Percentiles rank a stretch among this genome's conserved stretches.
These are phyloP conservation scores for Solenopsis invicta DNA, from an alignment of 1,140 invertebrate genomes.

Conservation along the genomic window DNA sequence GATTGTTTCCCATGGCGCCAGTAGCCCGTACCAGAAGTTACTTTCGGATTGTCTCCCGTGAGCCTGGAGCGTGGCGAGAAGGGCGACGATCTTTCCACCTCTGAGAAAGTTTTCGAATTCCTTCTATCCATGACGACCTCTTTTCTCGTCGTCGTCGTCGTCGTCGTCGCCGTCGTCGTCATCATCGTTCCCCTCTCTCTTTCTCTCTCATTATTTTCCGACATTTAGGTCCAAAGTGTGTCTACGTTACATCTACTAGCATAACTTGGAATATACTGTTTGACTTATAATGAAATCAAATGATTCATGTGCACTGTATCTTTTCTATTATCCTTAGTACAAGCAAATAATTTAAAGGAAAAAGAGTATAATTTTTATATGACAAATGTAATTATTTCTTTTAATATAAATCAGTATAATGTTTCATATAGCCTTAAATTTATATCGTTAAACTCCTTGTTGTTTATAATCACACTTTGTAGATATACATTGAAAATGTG, in stretches of 20 bases:
- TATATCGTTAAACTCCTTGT: background rate
- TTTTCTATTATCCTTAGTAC: background rate
- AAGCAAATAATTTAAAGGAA: background rate
- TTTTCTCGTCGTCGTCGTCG: slow-evolving; percentile 41
- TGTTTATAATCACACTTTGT: background rate
- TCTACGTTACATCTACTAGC: background rate
- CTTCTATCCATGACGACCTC: slow-evolving; percentile 52
- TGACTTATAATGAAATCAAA: slow-evolving; percentile 34
- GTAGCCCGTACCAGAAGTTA: slow-evolving; percentile 57
- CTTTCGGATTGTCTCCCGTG: slow-evolving; percentile 62
- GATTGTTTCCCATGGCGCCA: slow-evolving; percentile 61
- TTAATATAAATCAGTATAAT: background rate
- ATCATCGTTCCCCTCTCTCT: background rate
- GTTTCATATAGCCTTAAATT: background rate
- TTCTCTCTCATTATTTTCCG: slow-evolving; percentile 12
- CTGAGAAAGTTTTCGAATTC: slow-evolving; percentile 66
- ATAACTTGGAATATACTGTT: slow-evolving; percentile 31
- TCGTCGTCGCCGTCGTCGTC: slow-evolving; percentile 3
- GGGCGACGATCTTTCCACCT: slow-evolving; percentile 71
- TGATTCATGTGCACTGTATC: slow-evolving; percentile 14
- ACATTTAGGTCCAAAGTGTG: slow-evolving; percentile 32
- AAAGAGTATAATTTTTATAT: background rate
- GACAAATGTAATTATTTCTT: background rate
- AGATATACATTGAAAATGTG: background rate
- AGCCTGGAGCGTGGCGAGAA: slow-evolving; percentile 54